phyloP scores from a whole-genome alignment of 2,888 invertebrate species.

The Augiades crinisus region DNA sequence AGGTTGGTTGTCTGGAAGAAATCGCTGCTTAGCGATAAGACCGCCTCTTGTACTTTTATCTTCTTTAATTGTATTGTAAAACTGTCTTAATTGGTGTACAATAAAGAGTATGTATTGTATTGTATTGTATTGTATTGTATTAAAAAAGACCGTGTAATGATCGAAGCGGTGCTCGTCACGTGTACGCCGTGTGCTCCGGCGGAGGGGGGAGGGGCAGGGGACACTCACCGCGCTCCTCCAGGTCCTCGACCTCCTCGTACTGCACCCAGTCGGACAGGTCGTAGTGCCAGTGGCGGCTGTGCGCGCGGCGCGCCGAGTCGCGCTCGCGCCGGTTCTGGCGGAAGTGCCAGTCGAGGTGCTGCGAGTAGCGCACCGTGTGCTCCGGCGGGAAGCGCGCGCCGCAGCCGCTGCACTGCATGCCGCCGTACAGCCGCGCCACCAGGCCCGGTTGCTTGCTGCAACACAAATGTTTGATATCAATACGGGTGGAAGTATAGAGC shows the following conservation, averaged over 20 bases:
- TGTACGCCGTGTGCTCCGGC: too few species aligned
- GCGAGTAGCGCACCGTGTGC: slow-evolving; percentile 93
- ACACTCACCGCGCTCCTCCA: slow-evolving; percentile 89
- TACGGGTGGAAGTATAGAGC: too few species aligned
- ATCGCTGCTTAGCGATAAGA: too few species aligned
- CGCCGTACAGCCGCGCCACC: slow-evolving; percentile 88
- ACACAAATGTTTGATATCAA: too few species aligned
- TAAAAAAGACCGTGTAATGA: too few species aligned
- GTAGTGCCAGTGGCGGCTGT: slow-evolving; percentile 95
- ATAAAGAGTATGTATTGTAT: too few species aligned
- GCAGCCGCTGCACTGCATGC: slow-evolving; percentile 98
- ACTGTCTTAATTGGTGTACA: too few species aligned
- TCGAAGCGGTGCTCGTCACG: too few species aligned
- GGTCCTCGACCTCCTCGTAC: slow-evolving; percentile 95
- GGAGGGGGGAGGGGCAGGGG: not conserved
- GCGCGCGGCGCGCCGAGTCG: slow-evolving; percentile 91
- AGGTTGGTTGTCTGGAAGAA: too few species aligned
- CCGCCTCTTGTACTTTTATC: too few species aligned
- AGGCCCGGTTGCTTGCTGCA: slow-evolving; percentile 86
- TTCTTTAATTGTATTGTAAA: too few species aligned
- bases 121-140: too few species aligned
- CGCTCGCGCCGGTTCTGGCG: slow-evolving; percentile 94
- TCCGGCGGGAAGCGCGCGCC: slow-evolving; percentile 96
- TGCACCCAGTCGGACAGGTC: slow-evolving; percentile 95
- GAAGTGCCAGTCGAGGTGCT: slow-evolving; percentile 99